These are phyloP conservation scores for Phalacrocorax aristotelis DNA, from an alignment of 2,113 vertebrate genomes.

Conservation along the genomic window DNA sequence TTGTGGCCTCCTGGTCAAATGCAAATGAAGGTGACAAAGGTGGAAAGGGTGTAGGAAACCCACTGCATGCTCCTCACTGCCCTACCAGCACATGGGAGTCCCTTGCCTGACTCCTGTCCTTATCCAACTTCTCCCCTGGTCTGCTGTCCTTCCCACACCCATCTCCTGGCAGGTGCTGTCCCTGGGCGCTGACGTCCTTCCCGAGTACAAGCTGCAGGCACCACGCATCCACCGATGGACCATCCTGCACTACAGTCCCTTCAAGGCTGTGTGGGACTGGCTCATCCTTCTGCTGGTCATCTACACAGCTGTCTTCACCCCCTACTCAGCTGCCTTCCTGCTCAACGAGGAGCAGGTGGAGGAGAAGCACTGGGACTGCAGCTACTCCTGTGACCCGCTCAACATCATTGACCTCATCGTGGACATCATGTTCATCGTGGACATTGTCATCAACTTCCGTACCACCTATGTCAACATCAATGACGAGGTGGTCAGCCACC, in stretches of 20 bases:
- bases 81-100: background rate
- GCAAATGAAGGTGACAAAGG: background rate
- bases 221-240: constrained; percentile 96
- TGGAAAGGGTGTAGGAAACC: background rate
- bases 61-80: fast-evolving
- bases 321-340: constrained; percentile 94
- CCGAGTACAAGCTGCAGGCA: constrained; percentile 95
- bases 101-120: background rate
- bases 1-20: background rate
- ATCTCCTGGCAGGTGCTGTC: constrained; percentile 86
- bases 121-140: background rate
- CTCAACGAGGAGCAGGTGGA: constrained; percentile 90
- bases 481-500: constrained; percentile 97
- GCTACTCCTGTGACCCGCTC: constrained; percentile 93
- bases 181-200: constrained; percentile 92
- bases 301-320: constrained; percentile 96
- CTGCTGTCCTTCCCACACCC: background rate
- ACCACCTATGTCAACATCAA: constrained; percentile 98
- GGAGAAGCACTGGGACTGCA: constrained; percentile 82
- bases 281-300: constrained; percentile 96
- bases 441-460: constrained; percentile 98
- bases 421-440: constrained; percentile 98
- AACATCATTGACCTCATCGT: constrained; percentile 97
- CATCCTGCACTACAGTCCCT: constrained; percentile 97
- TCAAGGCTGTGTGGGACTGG: constrained; percentile 99